phyloP scores from a whole-genome alignment of 1,140 invertebrate species.

The Psix sp. region DNA sequence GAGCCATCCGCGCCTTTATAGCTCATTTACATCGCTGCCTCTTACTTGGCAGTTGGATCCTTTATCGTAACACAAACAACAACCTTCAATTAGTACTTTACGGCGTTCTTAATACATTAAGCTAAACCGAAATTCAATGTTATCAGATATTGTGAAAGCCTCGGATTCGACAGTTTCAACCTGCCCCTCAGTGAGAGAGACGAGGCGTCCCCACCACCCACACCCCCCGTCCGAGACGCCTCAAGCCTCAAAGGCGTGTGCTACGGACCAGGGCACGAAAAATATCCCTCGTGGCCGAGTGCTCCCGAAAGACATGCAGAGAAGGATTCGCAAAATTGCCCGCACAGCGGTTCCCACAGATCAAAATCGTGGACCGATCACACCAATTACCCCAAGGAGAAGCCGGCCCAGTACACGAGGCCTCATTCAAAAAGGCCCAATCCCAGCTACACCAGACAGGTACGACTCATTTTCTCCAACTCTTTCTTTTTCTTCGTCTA shows the following conservation, averaged over 20 bases:
- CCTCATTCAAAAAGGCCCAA: conserved; percentile 83
- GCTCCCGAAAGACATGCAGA: conserved; percentile 69
- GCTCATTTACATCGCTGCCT: conserved; percentile 47
- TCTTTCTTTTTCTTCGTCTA: background rate
- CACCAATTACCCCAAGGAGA: conserved; percentile 86
- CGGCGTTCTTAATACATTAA: conserved; percentile 48
- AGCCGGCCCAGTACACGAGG: conserved; percentile 81
- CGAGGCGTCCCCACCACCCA: conserved; percentile 77
- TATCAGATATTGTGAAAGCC: conserved; percentile 74
- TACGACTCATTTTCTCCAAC: conserved; percentile 52
- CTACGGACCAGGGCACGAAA: conserved; percentile 86
- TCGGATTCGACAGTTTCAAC: conserved; percentile 75
- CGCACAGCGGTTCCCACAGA: conserved; percentile 78
- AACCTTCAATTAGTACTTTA: conserved; percentile 58
- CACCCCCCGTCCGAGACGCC: conserved; percentile 83
- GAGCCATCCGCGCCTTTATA: conserved; percentile 44
- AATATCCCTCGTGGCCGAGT: conserved; percentile 87
- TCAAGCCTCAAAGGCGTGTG: conserved; percentile 83
- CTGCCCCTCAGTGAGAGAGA: conserved; percentile 74
- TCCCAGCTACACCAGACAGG: conserved; percentile 82
- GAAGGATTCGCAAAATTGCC: conserved; percentile 75
- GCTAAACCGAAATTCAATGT: conserved; percentile 55
- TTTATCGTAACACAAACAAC: conserved; percentile 53
- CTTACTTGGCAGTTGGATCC: conserved; percentile 49
- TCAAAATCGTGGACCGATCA: conserved; percentile 87